A percentile compares a stretch with the other conserved stretches of the same genome.
phyloP scores from a whole-genome alignment of 2,113 vertebrate species.

The Bubo bubo region DNA sequence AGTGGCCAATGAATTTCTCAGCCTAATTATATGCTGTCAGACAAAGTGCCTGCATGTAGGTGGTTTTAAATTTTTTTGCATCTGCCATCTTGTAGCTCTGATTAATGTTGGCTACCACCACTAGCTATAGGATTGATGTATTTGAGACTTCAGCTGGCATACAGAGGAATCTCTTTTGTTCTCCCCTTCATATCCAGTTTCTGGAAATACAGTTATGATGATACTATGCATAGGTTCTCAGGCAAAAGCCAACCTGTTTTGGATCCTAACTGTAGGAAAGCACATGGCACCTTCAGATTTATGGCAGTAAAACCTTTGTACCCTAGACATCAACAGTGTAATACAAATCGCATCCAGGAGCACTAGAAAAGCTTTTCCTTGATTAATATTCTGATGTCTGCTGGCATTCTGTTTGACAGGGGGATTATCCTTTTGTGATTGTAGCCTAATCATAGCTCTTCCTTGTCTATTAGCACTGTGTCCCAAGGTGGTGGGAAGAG shows the following conservation, averaged over 20 bases:
- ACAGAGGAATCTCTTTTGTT: neutral
- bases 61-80: neutral
- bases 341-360: neutral
- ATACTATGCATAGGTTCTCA: neutral
- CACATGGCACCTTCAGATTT: neutral
- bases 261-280: neutral
- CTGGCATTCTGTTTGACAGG: conserved; percentile 9
- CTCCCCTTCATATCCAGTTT: neutral
- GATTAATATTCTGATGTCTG: conserved; percentile 22
- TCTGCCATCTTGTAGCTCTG: neutral
- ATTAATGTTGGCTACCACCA: neutral
- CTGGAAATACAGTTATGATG: neutral
- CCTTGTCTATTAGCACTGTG: neutral
- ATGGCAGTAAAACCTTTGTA: neutral
- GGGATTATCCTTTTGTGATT: neutral
- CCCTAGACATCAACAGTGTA: neutral
- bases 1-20: neutral
- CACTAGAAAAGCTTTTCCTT: neutral
- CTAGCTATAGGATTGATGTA: neutral
- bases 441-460: neutral
- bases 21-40: neutral
- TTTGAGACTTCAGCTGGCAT: no score
- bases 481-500: neutral
- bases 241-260: neutral
- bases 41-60: neutral